Evolutionary conservation across 2,888 invertebrate species (phyloP), one percentile per base, ranked within the genome.

Genomic region (Cheilosia scutellata): DNA sequence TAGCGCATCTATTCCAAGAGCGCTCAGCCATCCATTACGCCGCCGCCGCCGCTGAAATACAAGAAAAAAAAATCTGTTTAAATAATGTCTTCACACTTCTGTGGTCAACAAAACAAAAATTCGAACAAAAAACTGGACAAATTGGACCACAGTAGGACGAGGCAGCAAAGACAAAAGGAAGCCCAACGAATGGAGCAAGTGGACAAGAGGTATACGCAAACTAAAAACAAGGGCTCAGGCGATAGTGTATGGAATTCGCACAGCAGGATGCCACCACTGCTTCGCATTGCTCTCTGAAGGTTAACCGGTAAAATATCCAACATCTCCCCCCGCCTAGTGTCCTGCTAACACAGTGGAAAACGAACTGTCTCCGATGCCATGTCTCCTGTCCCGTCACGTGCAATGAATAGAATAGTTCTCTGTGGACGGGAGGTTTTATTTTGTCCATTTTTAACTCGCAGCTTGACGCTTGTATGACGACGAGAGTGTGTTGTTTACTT

Each of bases 1-100:
- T 66, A 16, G 62, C 47, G 40, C 82, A 47, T 78, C 66, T 78
- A 74, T 66, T 55, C 16, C 62, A 76, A 6, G 2, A 62, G 57
- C 7, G 31, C 9, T 27, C 25, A 16, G 47, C 55, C 74, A 70
- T 74, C 68, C 57, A 68, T 79, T 63, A 70, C 76, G 66, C 74
- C 68, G 44, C 58, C 47, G 49, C 47, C 42, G 57, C 74, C 74
- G 57, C 55, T 58, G 37, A 42, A 66, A 76, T 84, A 86, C 71
- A 82, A 65, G 70, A 20, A 20, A 20, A 65, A 86, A 71, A 86
- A 86, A 76, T 82, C 71, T 86, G 86, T 86, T 86, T 71, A 76
- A 86, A 86, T 86, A 87, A 82, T 82, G 71, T 87, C 82, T 87
- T 87, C 87, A 87, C 87, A 87, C 87, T 87, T 87, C 87, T 87